Evolutionary conservation across 2,888 invertebrate genomes (phyloP).

Genomic region (Zaprionus bogoriensis): DNA sequence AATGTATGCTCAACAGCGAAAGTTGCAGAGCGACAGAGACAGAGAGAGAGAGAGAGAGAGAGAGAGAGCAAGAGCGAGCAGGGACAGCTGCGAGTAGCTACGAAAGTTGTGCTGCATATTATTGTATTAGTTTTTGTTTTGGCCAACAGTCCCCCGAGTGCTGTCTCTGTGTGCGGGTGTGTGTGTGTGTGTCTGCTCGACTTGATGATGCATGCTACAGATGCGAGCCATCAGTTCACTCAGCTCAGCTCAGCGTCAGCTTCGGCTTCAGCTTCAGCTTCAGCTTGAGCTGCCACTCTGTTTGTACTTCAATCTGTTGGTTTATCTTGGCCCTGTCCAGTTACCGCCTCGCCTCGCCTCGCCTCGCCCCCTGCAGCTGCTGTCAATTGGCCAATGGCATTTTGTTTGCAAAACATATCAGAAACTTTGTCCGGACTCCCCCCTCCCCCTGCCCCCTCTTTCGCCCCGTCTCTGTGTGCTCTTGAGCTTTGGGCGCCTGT

Average conservation of each 20-base stretch:
- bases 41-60: constrained; percentile 3
- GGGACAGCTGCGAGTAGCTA: constrained; percentile 27
- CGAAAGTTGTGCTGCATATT: constrained; percentile 64
- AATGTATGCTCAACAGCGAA: constrained; percentile 70
- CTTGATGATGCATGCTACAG: constrained; percentile 43
- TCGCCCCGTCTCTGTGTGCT: constrained; percentile 46
- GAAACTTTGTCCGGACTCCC: constrained; percentile 58
- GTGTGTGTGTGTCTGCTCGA: constrained; percentile 1
- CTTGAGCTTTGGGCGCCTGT: constrained; percentile 56
- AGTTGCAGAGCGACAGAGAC: constrained; percentile 35
- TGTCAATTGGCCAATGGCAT: constrained; percentile 73
- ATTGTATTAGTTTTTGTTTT: constrained; percentile 66
- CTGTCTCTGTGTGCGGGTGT: constrained; percentile 1
- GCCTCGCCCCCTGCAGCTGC: constrained; percentile 21
- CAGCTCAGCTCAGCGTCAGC: constrained; percentile 19
- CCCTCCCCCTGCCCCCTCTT: constrained; percentile 1
- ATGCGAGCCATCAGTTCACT: constrained; percentile 39
- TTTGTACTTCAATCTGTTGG: constrained; percentile 64
- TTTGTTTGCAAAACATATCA: constrained; percentile 76
- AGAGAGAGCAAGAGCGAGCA: background rate
- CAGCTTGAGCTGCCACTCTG: constrained; percentile 25
- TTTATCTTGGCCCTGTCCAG: constrained; percentile 46
- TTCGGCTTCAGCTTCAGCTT: constrained; percentile 10
- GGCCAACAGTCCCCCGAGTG: constrained; percentile 41
- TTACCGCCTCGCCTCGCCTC: constrained; percentile 7